Evolutionary conservation across 2,797 vertebrate species (phyloP), one percentile per base, ranked within the genome.

Genomic region (Sebastiscus albofasciatus): DNA sequence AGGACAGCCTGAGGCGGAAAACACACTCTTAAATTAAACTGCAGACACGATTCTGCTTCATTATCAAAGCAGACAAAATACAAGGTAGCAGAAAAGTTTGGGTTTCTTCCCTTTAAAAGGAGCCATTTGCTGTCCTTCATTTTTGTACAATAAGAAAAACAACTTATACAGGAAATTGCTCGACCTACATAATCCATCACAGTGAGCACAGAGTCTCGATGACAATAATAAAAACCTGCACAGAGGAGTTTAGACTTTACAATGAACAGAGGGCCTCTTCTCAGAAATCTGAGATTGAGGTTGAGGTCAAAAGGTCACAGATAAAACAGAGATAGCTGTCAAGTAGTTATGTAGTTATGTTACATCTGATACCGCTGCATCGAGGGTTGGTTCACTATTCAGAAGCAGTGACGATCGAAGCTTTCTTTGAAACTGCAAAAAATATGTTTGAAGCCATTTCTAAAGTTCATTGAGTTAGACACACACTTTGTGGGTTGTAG

Each of bases 1-100:
- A 61, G 92, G 92, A 34, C 98, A 99, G 42, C 86, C 98, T 99
- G 83, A 67, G 58, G 55, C 20, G 14, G 76, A 55, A 87, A 72
- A 90, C 74, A 87, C 74, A 87, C 55, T 26, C 27, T 60, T 33
- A 65, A 67, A 81, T 85, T 84, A 78, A 75, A 62, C 13, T 5
- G 26, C 31, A 56, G 67, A 59, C 77, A 56, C 75, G 31, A 68
- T 11, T n/a, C 49, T 54, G 60, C 14, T 22, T 55, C 13, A n/a
- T 33, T 49, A 34, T 29, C 3, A 54, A 27, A 55, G 3, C 13
- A 14, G 3, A 52, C 24, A n/a, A 4, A 62, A 31, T 13, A 72
- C 1, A 54, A 14, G 14, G 56, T 13, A 22, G 54, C 8, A 58
- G 11, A 49, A 14, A 58, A 26, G 8, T 46, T 46, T 42, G 31